These are phyloP conservation scores for Malacoctenus gilli DNA, from an alignment of 2,797 vertebrate species.

Conservation along the genomic window DNA sequence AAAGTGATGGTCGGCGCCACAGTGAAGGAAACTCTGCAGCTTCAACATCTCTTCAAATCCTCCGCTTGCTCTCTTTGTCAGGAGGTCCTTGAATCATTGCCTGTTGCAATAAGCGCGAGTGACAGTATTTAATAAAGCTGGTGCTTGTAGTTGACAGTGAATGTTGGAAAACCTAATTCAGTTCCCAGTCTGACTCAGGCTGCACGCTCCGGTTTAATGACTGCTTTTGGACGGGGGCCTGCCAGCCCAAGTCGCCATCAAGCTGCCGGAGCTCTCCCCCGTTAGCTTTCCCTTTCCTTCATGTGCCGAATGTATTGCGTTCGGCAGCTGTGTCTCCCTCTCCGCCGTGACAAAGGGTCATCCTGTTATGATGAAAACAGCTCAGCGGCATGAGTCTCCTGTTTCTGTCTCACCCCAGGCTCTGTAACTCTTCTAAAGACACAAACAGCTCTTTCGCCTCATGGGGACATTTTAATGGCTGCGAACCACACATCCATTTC, in stretches of 20 bases:
- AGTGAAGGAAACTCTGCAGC: too few species aligned
- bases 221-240: constrained; percentile 23
- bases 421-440: constrained; percentile 73
- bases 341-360: constrained; percentile 63
- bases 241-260: constrained; percentile 40
- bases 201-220: constrained; percentile 23
- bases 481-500: constrained; percentile 75
- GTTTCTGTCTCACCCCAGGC: constrained; percentile 66
- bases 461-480: constrained; percentile 77
- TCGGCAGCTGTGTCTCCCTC: constrained; percentile 52
- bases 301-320: constrained; percentile 37
- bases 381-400: constrained; percentile 60
- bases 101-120: constrained; percentile 1
- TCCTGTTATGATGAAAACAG: constrained; percentile 70
- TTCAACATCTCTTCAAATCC: too few species aligned
- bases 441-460: constrained; percentile 71
- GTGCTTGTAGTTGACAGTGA: constrained; percentile 12
- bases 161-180: constrained; percentile 18
- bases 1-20: too few species aligned
- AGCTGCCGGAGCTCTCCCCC: constrained; percentile 10
- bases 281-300: too few species aligned
- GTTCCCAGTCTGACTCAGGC: constrained; percentile 12
- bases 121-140: constrained; percentile 21
- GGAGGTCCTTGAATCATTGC: background rate
- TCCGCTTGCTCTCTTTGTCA: background rate